phyloP scores from a whole-genome alignment of 1,140 invertebrate species.

The Globodera rostochiensis region DNA sequence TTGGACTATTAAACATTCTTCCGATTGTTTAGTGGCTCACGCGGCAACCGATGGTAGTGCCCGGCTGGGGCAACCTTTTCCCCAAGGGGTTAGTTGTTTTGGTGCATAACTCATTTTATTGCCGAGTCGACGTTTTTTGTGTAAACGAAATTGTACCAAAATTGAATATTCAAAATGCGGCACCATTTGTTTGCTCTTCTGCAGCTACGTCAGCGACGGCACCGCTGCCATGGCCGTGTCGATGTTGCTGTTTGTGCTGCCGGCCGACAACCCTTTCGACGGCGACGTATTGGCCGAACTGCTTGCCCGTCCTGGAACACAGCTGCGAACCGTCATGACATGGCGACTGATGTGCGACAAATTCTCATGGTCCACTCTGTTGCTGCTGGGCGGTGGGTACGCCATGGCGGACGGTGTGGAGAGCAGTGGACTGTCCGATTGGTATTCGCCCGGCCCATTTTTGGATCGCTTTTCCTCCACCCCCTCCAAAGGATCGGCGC shows the following conservation, averaged over 20 bases:
- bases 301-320: neutral
- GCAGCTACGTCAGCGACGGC: slow-evolving; percentile 51
- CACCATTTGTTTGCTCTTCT: slow-evolving; percentile 22
- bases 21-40: slow-evolving; percentile 75
- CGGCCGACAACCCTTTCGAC: slow-evolving; percentile 54
- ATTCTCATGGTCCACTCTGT: slow-evolving; percentile 55
- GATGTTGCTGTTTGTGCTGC: slow-evolving; percentile 52
- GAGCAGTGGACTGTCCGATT: slow-evolving; percentile 42
- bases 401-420: slow-evolving; percentile 55
- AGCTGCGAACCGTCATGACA: slow-evolving; percentile 50
- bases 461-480: too few relatives aligned
- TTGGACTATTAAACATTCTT: neutral
- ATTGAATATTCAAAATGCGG: neutral
- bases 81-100: slow-evolving; percentile 30
- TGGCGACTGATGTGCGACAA: slow-evolving; percentile 54
- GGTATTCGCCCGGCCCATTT: neutral
- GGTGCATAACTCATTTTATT: too few relatives aligned
- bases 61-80: slow-evolving; percentile 73
- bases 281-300: neutral
- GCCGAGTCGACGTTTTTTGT: too few relatives aligned
- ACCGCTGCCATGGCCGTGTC: slow-evolving; percentile 53
- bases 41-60: slow-evolving; percentile 79
- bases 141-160: too few relatives aligned
- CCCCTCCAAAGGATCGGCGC: slow-evolving; percentile 9
- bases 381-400: slow-evolving; percentile 56